Conservation (phyloP, 2,113 vertebrate species). For the Malurus elegans region DNA sequence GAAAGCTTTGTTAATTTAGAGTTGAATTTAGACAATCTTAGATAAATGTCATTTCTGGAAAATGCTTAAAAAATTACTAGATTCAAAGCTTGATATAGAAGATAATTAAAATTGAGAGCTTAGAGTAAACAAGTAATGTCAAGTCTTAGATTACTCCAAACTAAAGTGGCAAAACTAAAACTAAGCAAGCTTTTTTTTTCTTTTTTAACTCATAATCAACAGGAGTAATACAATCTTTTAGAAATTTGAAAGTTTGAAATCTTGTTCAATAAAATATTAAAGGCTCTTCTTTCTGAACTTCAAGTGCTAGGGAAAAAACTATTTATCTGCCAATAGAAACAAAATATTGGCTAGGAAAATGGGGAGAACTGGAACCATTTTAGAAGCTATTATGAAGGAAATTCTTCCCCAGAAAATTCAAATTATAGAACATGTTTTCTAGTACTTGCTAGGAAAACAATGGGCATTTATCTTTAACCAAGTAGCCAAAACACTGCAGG, state of each 20-base stretch:
- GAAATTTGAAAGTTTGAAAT: neutral
- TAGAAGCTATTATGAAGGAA: neutral
- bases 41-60: neutral
- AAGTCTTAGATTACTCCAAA: neutral
- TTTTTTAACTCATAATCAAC: neutral
- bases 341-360: neutral
- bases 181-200: neutral
- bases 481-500: neutral
- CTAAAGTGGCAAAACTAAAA: neutral
- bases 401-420: neutral
- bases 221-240: neutral
- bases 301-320: neutral
- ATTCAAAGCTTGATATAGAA: neutral
- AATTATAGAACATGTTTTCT: neutral
- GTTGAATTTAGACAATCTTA: neutral
- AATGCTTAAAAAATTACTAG: neutral
- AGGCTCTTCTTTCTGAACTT: neutral
- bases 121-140: neutral
- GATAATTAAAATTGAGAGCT: neutral
- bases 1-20: neutral
- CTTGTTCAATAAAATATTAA: neutral
- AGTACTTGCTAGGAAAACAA: neutral
- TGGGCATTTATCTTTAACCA: neutral
- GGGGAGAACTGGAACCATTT: neutral
- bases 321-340: neutral